phyloP scores from a whole-genome alignment of 2,113 vertebrate genomes.

The Cynocephalus volans region DNA sequence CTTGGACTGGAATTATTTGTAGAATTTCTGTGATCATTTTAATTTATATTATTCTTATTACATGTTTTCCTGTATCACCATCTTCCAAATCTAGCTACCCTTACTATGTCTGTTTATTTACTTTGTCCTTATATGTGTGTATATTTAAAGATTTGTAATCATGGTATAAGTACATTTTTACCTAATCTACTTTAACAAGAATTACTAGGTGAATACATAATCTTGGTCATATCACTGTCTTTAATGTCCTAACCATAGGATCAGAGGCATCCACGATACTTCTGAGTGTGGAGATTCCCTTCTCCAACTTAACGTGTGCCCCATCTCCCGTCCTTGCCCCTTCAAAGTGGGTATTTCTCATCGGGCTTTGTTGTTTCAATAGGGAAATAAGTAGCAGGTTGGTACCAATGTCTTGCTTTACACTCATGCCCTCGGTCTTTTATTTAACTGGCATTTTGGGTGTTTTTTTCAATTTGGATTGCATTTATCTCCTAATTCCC shows the following conservation, averaged over 20 bases:
- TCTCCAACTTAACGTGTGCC: fast-evolving
- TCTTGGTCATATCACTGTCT: not conserved
- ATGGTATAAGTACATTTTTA: not conserved
- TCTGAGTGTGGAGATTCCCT: too few relatives aligned
- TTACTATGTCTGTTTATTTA: not conserved
- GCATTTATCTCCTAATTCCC: not conserved
- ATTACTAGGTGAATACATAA: not conserved
- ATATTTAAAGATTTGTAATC: not conserved
- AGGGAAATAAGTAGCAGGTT: not conserved
- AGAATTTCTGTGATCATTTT: not conserved
- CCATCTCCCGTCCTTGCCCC: not conserved
- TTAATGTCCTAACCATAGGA: not conserved
- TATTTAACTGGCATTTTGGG: not conserved
- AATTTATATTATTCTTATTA: not conserved
- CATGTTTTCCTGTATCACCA: not conserved
- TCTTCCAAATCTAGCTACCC: not conserved
- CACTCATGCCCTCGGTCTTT: not conserved
- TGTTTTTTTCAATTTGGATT: not conserved
- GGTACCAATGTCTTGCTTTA: not conserved
- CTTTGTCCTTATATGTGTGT: not conserved
- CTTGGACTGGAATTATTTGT: not conserved
- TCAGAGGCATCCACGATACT: not conserved
- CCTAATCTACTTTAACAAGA: not conserved
- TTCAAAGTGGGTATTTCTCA: not conserved
- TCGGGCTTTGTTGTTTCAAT: fast-evolving